A percentile compares a stretch with the other conserved stretches of the same genome.
Conservation (phyloP, 2,888 invertebrate species). For the Quadriops clusia region DNA sequence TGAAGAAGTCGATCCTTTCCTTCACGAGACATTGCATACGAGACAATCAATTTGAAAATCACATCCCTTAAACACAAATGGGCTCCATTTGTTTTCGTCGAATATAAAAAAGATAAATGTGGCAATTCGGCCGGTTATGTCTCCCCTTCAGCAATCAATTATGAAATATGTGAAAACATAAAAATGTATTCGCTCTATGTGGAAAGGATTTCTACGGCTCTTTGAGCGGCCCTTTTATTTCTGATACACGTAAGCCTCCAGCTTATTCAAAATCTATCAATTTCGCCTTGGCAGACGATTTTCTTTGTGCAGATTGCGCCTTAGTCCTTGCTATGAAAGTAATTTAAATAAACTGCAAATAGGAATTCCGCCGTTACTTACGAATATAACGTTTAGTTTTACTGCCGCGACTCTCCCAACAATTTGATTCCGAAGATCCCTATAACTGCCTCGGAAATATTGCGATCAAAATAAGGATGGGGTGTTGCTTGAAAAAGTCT, state of each 20-base stretch:
- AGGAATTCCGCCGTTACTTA: no score
- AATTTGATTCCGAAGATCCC: no score
- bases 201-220: slow-evolving; percentile 23
- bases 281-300: slow-evolving; percentile 25
- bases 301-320: slow-evolving; percentile 26
- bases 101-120: slow-evolving; percentile 27
- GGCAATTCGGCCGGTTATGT: slow-evolving; percentile 21
- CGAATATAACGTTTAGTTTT: no score
- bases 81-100: slow-evolving; percentile 24
- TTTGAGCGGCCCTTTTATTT: slow-evolving; percentile 21
- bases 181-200: slow-evolving; percentile 23
- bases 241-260: slow-evolving; percentile 19
- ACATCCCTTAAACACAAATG: slow-evolving; percentile 24
- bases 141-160: slow-evolving; percentile 26
- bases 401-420: no score
- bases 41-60: slow-evolving; percentile 27
- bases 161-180: slow-evolving; percentile 30
- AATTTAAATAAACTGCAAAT: slow-evolving; percentile 37
- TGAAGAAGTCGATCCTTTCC: no score
- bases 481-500: no score
- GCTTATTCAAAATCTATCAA: slow-evolving; percentile 28
- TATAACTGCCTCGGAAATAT: no score
- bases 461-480: no score
- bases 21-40: slow-evolving; percentile 22
- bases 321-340: slow-evolving; percentile 24